Evolutionary conservation across 1,140 invertebrate genomes (phyloP).

Genomic region (Eciton burchellii): DNA sequence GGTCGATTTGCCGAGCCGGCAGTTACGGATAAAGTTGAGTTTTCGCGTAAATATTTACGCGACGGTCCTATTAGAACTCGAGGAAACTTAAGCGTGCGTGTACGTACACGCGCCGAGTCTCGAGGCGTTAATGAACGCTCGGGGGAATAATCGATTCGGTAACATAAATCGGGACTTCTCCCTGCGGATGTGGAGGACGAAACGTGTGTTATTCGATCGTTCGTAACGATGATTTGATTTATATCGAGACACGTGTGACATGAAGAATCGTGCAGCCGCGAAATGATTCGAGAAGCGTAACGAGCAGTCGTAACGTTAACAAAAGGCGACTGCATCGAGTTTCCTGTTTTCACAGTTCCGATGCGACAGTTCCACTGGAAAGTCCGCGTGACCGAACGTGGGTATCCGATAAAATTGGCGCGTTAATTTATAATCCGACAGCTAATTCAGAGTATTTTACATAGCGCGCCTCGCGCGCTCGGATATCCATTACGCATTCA

Average conservation of each 20-base stretch:
- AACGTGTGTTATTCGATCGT: constrained; percentile 24
- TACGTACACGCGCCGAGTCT: constrained; percentile 31
- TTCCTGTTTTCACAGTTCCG: too few relatives aligned
- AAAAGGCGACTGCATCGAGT: too few relatives aligned
- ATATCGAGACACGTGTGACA: not conserved
- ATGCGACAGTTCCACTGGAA: too few relatives aligned
- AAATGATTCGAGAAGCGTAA: too few relatives aligned
- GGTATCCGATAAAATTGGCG: not conserved
- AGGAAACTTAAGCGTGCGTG: not conserved
- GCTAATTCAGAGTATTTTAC: not conserved
- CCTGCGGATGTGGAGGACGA: not conserved
- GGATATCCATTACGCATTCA: not conserved
- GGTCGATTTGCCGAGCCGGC: not conserved
- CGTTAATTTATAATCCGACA: not conserved
- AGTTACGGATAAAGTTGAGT: not conserved
- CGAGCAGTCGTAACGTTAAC: too few relatives aligned
- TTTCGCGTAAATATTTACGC: constrained; percentile 50
- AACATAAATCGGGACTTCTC: constrained; percentile 29
- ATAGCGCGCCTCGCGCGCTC: not conserved
- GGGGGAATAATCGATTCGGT: constrained; percentile 42
- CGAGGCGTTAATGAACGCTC: constrained; percentile 47
- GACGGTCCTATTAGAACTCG: constrained; percentile 13
- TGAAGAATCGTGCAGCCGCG: not conserved
- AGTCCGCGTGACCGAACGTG: too few relatives aligned
- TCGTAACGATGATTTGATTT: not conserved